Evolutionary conservation across 2,888 invertebrate species (phyloP).

Genomic region (Calameuta filiformis): DNA sequence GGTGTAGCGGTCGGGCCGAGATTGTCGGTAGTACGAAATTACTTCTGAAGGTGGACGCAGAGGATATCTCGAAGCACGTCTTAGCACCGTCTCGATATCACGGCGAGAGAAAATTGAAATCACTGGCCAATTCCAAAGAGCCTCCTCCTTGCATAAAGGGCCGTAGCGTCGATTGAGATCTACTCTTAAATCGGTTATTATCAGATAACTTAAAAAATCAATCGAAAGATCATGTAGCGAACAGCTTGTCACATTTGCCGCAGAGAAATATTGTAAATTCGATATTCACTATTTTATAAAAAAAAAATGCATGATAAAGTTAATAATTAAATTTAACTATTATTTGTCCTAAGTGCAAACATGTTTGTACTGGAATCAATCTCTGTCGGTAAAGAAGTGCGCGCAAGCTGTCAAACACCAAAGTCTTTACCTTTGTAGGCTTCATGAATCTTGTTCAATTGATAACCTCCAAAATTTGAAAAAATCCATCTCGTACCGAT

Average conservation of each 20-base stretch:
- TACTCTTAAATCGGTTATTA: slow-evolving; percentile 31
- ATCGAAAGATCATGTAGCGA: background rate
- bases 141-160: slow-evolving; percentile 81
- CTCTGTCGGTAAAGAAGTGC: background rate
- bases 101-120: slow-evolving; percentile 77
- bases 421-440: slow-evolving; percentile 77
- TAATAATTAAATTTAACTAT: background rate
- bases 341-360: background rate
- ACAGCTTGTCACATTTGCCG: background rate
- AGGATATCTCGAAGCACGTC: slow-evolving; percentile 79
- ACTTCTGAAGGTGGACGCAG: slow-evolving; percentile 87
- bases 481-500: slow-evolving; percentile 87
- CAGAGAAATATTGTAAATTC: background rate
- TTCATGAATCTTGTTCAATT: slow-evolving; percentile 80
- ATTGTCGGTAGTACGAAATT: slow-evolving; percentile 78
- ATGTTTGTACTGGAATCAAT: background rate
- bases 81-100: slow-evolving; percentile 82
- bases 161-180: slow-evolving; percentile 72
- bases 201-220: background rate
- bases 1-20: slow-evolving; percentile 82
- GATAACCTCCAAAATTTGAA: slow-evolving; percentile 73
- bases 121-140: slow-evolving; percentile 78
- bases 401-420: background rate
- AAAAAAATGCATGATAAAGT: too few species aligned
- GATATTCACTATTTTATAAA: too few species aligned